Conservation (phyloP, 1,140 invertebrate genomes). For the Mycetomoellerius zeteki region DNA sequence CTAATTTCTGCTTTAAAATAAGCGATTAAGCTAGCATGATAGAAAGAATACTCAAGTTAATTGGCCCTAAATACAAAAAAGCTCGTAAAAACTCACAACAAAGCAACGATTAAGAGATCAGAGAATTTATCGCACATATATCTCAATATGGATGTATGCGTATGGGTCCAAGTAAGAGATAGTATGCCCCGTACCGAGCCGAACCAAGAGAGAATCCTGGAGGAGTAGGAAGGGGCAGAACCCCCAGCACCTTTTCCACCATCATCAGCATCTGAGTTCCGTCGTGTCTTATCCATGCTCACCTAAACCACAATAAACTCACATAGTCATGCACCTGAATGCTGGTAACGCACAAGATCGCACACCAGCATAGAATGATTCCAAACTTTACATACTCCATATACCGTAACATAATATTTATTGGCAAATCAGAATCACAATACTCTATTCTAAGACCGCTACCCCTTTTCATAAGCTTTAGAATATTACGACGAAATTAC, state of each 20-base stretch:
- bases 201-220: conserved; percentile 86
- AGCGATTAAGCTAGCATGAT: conserved; percentile 55
- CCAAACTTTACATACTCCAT: conserved; percentile 10
- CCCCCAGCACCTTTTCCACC: conserved; percentile 81
- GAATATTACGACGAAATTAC: conserved; percentile 34
- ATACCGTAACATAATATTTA: conserved; percentile 21
- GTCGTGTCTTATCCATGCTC: conserved; percentile 85
- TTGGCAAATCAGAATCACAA: neutral
- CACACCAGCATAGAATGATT: conserved; percentile 47
- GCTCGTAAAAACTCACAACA: conserved; percentile 57
- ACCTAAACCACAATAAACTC: conserved; percentile 86
- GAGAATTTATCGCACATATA: conserved; percentile 71
- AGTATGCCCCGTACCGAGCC: conserved; percentile 87
- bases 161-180: conserved; percentile 86
- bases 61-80: conserved; percentile 24
- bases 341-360: conserved; percentile 41
- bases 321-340: conserved; percentile 76
- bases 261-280: conserved; percentile 84
- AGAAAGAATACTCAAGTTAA: conserved; percentile 54
- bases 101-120: conserved; percentile 66
- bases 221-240: conserved; percentile 84
- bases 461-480: neutral
- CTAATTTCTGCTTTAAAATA: conserved; percentile 23
- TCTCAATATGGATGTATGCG: conserved; percentile 77
- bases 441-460: neutral